A percentile compares a stretch with the other conserved stretches of the same genome.
Conservation (phyloP, 2,888 invertebrate genomes). For the Tipula lateralis region DNA sequence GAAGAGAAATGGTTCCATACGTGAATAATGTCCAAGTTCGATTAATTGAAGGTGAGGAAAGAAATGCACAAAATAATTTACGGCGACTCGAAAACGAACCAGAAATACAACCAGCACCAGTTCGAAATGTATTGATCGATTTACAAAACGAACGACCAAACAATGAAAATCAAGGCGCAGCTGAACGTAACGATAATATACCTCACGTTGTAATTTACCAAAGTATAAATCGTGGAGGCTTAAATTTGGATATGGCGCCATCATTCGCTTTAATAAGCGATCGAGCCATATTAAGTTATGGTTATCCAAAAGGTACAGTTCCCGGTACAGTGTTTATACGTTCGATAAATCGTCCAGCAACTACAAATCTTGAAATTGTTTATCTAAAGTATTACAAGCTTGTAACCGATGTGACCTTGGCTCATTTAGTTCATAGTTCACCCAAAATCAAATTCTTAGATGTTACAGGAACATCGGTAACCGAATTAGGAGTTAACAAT, state of each 20-base stretch:
- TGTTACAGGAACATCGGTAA: constrained; percentile 62
- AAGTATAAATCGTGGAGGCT: not conserved
- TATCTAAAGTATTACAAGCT: constrained; percentile 56
- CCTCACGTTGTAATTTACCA: not conserved
- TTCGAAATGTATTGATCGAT: not conserved
- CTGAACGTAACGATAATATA: not conserved
- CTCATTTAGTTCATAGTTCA: constrained; percentile 58
- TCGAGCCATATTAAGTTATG: constrained; percentile 47
- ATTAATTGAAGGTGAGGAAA: not conserved
- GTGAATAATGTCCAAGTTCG: not conserved
- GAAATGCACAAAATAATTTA: not conserved
- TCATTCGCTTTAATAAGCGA: constrained; percentile 41
- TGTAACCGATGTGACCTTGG: constrained; percentile 59
- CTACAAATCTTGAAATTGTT: constrained; percentile 52
- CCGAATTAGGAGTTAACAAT: constrained; percentile 55
- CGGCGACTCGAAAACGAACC: not conserved
- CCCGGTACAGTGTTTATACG: constrained; percentile 48
- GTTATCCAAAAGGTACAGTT: constrained; percentile 43
- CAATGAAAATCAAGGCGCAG: not conserved
- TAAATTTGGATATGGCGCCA: constrained; percentile 32
- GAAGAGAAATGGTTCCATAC: not conserved
- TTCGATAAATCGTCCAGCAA: constrained; percentile 44
- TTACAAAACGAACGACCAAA: not conserved
- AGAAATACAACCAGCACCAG: not conserved
- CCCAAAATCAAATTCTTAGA: constrained; percentile 58